These are phyloP conservation scores for Drosophila ustulata DNA, from an alignment of 2,888 invertebrate species.

Conservation along the genomic window DNA sequence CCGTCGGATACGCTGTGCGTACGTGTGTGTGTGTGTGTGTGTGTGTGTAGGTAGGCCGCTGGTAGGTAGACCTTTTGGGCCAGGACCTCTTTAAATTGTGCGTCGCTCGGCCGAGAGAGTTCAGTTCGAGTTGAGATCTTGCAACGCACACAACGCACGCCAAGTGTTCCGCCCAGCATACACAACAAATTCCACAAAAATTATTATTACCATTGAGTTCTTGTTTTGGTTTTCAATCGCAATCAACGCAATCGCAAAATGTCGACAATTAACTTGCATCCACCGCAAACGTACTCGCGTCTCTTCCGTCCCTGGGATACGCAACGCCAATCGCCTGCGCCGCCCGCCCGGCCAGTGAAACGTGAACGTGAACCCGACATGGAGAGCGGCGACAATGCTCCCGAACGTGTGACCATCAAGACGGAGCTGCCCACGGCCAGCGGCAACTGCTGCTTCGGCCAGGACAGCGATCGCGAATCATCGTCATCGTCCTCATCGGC, in stretches of 20 bases:
- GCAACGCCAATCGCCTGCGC: slow-evolving; percentile 66
- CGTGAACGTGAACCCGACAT: slow-evolving; percentile 48
- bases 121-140: slow-evolving; percentile 83
- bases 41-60: slow-evolving; percentile 49
- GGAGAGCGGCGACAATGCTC: slow-evolving; percentile 22
- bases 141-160: slow-evolving; percentile 64
- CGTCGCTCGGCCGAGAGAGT: slow-evolving; percentile 58
- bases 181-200: background rate
- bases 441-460: slow-evolving; percentile 48
- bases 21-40: slow-evolving; percentile 22
- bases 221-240: slow-evolving; percentile 3
- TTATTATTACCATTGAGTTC: slow-evolving; percentile 7
- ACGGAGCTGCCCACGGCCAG: slow-evolving; percentile 42
- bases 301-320: slow-evolving; percentile 88
- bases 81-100: slow-evolving; percentile 78
- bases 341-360: slow-evolving; percentile 54
- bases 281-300: slow-evolving; percentile 86
- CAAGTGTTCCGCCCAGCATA: slow-evolving; percentile 54
- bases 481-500: slow-evolving; percentile 63
- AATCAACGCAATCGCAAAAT: slow-evolving; percentile 51
- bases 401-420: slow-evolving; percentile 18
- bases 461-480: slow-evolving; percentile 73
- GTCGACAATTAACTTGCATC: slow-evolving; percentile 81
- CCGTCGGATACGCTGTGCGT: slow-evolving; percentile 38
- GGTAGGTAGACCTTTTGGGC: slow-evolving; percentile 63